Evolutionary conservation across 2,797 vertebrate species (phyloP).

Genomic region (Holocentrus rufus): DNA sequence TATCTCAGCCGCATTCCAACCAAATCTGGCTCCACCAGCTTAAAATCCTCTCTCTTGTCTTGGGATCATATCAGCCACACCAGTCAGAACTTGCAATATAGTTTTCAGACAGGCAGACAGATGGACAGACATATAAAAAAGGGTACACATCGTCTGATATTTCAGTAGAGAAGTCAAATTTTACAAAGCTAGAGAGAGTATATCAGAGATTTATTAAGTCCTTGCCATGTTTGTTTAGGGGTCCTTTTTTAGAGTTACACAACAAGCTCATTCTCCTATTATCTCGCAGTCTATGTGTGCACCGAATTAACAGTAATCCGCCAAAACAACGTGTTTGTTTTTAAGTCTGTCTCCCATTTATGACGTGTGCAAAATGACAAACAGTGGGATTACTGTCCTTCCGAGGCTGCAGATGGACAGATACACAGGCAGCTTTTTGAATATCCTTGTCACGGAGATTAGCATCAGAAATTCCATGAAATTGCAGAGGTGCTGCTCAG

Average conservation of each 20-base stretch:
- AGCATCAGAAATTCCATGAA: slow-evolving; percentile 49
- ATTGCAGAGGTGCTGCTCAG: slow-evolving; percentile 29
- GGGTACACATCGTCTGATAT: not conserved
- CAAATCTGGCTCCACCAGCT: slow-evolving; percentile 37
- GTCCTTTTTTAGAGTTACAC: slow-evolving; percentile 38
- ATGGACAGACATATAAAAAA: slow-evolving; percentile 7
- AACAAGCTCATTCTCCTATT: slow-evolving; percentile 36
- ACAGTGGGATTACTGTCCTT: slow-evolving; percentile 54
- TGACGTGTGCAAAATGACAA: slow-evolving; percentile 29
- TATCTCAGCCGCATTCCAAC: slow-evolving; percentile 64
- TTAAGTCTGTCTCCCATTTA: slow-evolving; percentile 39
- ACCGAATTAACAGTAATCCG: slow-evolving; percentile 44
- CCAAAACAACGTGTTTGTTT: slow-evolving; percentile 52
- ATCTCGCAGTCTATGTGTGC: slow-evolving; percentile 25
- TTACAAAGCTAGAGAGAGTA: not conserved
- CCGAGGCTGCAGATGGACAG: slow-evolving; percentile 51
- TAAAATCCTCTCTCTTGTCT: slow-evolving; percentile 31
- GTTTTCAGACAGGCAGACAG: not conserved
- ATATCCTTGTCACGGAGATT: slow-evolving; percentile 54
- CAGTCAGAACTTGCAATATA: slow-evolving; percentile 13
- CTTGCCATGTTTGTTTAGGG: slow-evolving; percentile 18
- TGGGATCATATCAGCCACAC: slow-evolving; percentile 48
- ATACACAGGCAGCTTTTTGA: slow-evolving; percentile 41
- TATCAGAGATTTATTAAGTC: slow-evolving; percentile 13
- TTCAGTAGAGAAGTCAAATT: not conserved